phyloP scores from a whole-genome alignment of 2,797 vertebrate genomes.

The Eidolon dupreanum region DNA sequence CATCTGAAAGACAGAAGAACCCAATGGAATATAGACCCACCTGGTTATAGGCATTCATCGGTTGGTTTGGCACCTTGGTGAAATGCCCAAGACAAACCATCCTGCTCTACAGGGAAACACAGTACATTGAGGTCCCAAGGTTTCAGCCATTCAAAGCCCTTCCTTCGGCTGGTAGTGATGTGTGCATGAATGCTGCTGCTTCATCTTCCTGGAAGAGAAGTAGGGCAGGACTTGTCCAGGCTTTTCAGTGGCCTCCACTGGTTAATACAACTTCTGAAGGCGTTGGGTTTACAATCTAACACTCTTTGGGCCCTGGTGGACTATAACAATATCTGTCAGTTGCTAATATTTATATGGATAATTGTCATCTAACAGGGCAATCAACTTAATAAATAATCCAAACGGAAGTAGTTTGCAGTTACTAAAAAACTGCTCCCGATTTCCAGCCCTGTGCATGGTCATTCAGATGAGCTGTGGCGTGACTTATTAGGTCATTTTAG shows the following conservation, averaged over 20 bases:
- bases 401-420: background rate
- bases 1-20: background rate
- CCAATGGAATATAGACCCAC: background rate
- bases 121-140: background rate
- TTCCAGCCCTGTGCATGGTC: background rate
- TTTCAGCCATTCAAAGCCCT: background rate
- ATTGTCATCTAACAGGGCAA: background rate
- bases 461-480: background rate
- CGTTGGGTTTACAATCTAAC: background rate
- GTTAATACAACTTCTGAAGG: background rate
- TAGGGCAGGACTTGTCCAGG: background rate
- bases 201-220: background rate
- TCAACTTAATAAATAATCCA: background rate
- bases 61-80: background rate
- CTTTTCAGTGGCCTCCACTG: background rate
- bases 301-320: background rate
- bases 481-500: background rate
- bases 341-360: background rate
- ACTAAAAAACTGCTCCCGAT: background rate
- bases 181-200: fast-evolving
- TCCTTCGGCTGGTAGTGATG: background rate
- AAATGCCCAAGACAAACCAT: background rate
- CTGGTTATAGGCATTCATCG: background rate
- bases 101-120: background rate
- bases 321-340: background rate